Evolutionary conservation across 1,140 invertebrate species (phyloP), one percentile per base, ranked within the genome.

Genomic region (Neotoxoptera formosana): DNA sequence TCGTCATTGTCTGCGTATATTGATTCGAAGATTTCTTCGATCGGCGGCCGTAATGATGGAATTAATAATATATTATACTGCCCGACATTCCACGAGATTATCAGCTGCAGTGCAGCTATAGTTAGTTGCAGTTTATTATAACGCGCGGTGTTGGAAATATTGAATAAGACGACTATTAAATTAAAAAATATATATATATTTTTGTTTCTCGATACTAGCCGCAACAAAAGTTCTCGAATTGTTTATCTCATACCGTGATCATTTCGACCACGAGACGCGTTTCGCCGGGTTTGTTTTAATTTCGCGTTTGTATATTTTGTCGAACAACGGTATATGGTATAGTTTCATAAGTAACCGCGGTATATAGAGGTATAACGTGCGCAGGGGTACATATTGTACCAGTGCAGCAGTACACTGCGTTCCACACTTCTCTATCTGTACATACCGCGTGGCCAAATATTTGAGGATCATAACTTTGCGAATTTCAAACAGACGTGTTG

Each of bases 401-500:
- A 4, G 41, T 41, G 20, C 21, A 86, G 20, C 21, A 86, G 3
- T 8, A 47, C 36, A 4, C 41, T 4, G 41, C 47, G 21, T 25
- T 86, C 41, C 30, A 47, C 84, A 86, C 7, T 20, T 21, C 20
- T 53, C 84, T 76, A 8, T n/a, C n/a, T n/a, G n/a, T n/a, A n/a
- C n/a, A n/a, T 21, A 87, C 47, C 21, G 25, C 25, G 25, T 30
- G 47, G 30, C 11, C 9, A 41, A 25, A 84, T 86, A 86, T 87
- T 87, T 48, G 86, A 41, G 8, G 56, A 36, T 90, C n/a, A 76
- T 91, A 91, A 91, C 56, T 76, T 91, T 67, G 25, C 23, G n/a
- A 76, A 76, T 91, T 91, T 76, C 7, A 47, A 76, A 45, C 36
- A 41, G 67, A 45, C 25, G 60, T n/a, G 90, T 76, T 76, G 56